phyloP scores from a whole-genome alignment of 2,888 invertebrate species.

The Melinaea menophilus region DNA sequence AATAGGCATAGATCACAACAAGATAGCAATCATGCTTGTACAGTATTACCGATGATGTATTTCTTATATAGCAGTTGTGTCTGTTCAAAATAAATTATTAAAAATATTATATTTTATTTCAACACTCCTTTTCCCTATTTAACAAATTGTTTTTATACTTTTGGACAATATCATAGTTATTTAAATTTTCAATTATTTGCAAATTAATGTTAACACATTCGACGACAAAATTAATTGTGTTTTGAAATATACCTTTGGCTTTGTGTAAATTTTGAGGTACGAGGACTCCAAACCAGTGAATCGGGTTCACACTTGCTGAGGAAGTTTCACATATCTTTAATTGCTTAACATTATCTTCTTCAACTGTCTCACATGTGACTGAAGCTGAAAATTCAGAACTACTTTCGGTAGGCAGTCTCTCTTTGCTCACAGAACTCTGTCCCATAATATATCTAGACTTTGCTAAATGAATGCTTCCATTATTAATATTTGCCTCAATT shows the following conservation, averaged over 20 bases:
- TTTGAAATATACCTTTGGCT: slow-evolving; percentile 86
- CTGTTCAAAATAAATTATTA: slow-evolving; percentile 21
- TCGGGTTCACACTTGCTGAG: slow-evolving; percentile 77
- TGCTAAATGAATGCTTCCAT: slow-evolving; percentile 85
- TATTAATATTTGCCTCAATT: slow-evolving; percentile 82
- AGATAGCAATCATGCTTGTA: slow-evolving; percentile 20
- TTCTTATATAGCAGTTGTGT: slow-evolving; percentile 24
- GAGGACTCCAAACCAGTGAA: slow-evolving; percentile 92
- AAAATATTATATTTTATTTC: background rate
- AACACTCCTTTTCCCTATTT: background rate
- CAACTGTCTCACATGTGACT: slow-evolving; percentile 53
- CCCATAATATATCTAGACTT: slow-evolving; percentile 88
- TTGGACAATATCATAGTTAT: slow-evolving; percentile 49
- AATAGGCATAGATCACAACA: slow-evolving; percentile 16
- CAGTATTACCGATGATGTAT: slow-evolving; percentile 22
- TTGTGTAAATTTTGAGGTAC: slow-evolving; percentile 87
- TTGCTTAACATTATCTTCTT: slow-evolving; percentile 64
- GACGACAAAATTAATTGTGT: slow-evolving; percentile 80
- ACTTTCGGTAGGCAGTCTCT: slow-evolving; percentile 84
- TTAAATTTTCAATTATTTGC: slow-evolving; percentile 68
- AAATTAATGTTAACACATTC: slow-evolving; percentile 84
- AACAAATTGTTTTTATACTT: slow-evolving; percentile 40
- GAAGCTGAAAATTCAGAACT: slow-evolving; percentile 69
- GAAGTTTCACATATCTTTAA: slow-evolving; percentile 55
- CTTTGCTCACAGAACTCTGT: slow-evolving; percentile 82